Conservation (phyloP, 1,140 invertebrate species). For the Procambarus virginalis region DNA sequence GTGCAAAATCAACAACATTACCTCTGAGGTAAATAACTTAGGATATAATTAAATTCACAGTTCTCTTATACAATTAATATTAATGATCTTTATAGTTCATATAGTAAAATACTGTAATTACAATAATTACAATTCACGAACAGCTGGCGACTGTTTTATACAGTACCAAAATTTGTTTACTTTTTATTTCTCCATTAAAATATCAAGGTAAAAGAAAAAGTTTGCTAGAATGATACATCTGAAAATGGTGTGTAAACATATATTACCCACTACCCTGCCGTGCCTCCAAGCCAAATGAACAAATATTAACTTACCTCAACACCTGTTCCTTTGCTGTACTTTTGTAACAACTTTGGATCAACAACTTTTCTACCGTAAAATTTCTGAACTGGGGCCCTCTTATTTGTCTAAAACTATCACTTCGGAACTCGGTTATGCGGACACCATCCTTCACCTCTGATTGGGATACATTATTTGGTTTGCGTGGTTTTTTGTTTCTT, state of each 20-base stretch:
- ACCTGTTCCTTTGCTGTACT: slow-evolving; percentile 37
- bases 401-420: not conserved
- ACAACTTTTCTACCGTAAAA: slow-evolving; percentile 26
- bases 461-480: not conserved
- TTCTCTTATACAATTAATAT: too few relatives aligned
- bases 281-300: not conserved
- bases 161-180: too few relatives aligned
- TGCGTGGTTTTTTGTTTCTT: not conserved
- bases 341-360: slow-evolving; percentile 17
- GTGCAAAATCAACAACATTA: too few relatives aligned
- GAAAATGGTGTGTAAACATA: too few relatives aligned
- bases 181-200: too few relatives aligned
- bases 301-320: slow-evolving; percentile 4
- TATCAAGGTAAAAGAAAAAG: not conserved
- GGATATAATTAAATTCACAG: too few relatives aligned
- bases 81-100: too few relatives aligned
- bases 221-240: not conserved
- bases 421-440: not conserved
- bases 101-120: too few relatives aligned
- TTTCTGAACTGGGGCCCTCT: not conserved
- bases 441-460: slow-evolving; percentile 34
- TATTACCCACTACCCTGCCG: too few relatives aligned
- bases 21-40: too few relatives aligned
- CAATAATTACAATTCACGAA: too few relatives aligned
- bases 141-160: too few relatives aligned